Evolutionary conservation across 2,797 vertebrate genomes (phyloP).

Genomic region (Sebastes taczanowskii): DNA sequence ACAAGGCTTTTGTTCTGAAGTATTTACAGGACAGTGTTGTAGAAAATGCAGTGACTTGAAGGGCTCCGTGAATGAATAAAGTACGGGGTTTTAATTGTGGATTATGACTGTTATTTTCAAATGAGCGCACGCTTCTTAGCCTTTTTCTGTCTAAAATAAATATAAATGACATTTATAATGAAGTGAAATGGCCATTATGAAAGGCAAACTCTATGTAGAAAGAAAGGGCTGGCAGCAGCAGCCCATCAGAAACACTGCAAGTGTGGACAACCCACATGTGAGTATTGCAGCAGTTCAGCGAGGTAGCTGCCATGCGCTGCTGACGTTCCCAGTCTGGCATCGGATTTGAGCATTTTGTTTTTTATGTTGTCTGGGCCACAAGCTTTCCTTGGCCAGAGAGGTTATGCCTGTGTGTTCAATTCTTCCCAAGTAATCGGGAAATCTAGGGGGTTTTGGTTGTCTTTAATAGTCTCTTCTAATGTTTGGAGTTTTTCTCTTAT

Average conservation of each 20-base stretch:
- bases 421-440: not conserved
- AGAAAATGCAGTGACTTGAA: not conserved
- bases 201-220: not conserved
- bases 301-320: not conserved
- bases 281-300: not conserved
- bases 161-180: not conserved
- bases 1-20: no score
- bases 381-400: not conserved
- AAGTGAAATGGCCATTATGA: not conserved
- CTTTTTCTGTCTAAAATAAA: not conserved
- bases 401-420: not conserved
- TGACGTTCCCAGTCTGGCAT: no score
- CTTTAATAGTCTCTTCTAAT: no score
- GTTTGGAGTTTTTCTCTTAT: not conserved
- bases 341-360: not conserved
- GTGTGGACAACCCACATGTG: no score
- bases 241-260: no score
- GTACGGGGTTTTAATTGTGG: not conserved
- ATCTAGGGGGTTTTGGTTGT: not conserved
- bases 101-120: not conserved
- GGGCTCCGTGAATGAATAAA: no score
- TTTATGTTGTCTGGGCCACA: not conserved
- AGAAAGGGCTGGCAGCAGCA: no score
- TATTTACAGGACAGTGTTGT: not conserved
- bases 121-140: not conserved